Evolutionary conservation across 2,113 vertebrate genomes (phyloP), one percentile per base, ranked within the genome.

Genomic region (Porphyrio hochstetteri): DNA sequence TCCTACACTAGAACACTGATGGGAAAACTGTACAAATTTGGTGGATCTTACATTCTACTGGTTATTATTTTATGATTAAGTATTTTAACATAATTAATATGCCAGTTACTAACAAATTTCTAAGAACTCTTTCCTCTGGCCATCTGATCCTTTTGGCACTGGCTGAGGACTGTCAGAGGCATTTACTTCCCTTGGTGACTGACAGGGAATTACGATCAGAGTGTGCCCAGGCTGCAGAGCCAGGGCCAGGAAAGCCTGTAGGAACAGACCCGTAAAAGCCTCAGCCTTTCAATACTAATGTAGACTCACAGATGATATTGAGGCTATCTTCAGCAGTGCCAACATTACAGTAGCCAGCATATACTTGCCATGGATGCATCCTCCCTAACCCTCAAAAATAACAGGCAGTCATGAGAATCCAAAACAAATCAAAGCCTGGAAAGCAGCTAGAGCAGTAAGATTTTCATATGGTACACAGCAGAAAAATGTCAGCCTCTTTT

Each of bases 361-460:
- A 60, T 74, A 59, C 63, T 85, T 86, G 36, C 64, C 85, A 90
- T 50, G 63, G 63, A 90, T 59, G 70, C 75, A 67, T 59, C 55
- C 36, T 72, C 46, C 55, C 71, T 25, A 63, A 17, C 71, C 27
- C 72, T 81, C 68, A 75, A 46, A 83, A 70, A 48, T n/a, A 48
- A 44, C 16, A 63, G 15, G 55, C 75, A 86, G 52, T 10, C 40
- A 19, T 46, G n/a, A 88, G 71, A 70, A 85, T 52, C 55, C 82
- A 95, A 82, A 91, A 31, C 67, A 88, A 93, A 91, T 72, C 31
- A 38, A 94, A 87, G 19, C 46, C 69, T 82, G 65, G 77, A 88
- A 90, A 95, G 88, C 79, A 59, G 42, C 25, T 61, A 68, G 13
- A 80, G 38, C 15, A 85, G 13, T 5, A 36, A 64, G 79, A 57